These are phyloP conservation scores for Drosophila diplacantha DNA, from an alignment of 2,888 invertebrate species.

Conservation along the genomic window DNA sequence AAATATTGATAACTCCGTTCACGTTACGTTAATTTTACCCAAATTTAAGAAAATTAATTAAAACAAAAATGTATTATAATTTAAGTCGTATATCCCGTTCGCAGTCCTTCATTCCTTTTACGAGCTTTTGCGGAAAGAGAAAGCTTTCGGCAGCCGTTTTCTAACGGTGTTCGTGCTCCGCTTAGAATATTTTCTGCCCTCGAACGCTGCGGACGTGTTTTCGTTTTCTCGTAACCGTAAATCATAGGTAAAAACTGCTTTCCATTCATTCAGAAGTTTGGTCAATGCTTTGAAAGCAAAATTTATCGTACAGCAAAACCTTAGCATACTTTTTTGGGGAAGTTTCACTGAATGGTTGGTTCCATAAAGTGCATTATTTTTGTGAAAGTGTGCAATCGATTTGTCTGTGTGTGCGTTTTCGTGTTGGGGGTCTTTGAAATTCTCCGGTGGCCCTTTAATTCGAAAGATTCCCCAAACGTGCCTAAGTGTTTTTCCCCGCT, in stretches of 20 bases:
- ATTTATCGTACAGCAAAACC: slow-evolving; percentile 1
- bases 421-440: slow-evolving; percentile 18
- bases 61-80: not conserved
- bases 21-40: not conserved
- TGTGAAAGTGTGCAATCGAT: slow-evolving; percentile 5
- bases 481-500: slow-evolving; percentile 63
- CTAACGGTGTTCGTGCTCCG: slow-evolving; percentile 37
- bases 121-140: slow-evolving; percentile 39
- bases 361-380: slow-evolving; percentile 2
- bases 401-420: slow-evolving; percentile 1
- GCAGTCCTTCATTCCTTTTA: not conserved
- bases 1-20: too few species aligned
- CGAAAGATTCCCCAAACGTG: slow-evolving; percentile 53
- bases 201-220: slow-evolving; percentile 57
- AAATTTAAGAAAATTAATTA: not conserved
- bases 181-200: slow-evolving; percentile 69
- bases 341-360: not conserved
- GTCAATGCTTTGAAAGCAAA: slow-evolving; percentile 2
- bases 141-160: slow-evolving; percentile 35
- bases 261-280: slow-evolving; percentile 14
- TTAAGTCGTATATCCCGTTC: not conserved
- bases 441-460: slow-evolving; percentile 31
- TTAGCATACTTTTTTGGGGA: slow-evolving; percentile 40
- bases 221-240: slow-evolving; percentile 4
- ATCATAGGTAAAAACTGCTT: slow-evolving; percentile 34